These are phyloP conservation scores for Takifugu bimaculatus DNA, from an alignment of 2,113 vertebrate genomes.

Conservation along the genomic window DNA sequence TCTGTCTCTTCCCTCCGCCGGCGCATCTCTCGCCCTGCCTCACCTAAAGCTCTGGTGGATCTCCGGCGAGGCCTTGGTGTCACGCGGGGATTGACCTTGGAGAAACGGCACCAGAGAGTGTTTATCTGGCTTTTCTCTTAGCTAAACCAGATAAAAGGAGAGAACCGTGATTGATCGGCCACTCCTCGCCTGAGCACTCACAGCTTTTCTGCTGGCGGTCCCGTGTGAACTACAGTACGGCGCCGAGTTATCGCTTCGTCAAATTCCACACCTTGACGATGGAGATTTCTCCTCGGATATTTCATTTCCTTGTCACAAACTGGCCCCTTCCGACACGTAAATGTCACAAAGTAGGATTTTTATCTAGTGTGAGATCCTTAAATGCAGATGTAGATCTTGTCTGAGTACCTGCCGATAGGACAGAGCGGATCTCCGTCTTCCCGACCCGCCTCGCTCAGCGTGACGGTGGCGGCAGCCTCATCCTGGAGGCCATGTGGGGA, in stretches of 20 bases:
- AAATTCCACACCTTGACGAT: constrained; percentile 67
- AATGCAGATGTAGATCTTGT: too few relatives aligned
- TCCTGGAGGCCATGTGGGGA: constrained; percentile 4
- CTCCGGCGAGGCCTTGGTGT: constrained; percentile 45
- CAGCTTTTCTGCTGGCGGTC: constrained; percentile 53
- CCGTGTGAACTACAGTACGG: constrained; percentile 58
- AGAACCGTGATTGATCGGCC: constrained; percentile 55
- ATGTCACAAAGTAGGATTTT: too few relatives aligned
- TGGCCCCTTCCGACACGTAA: too few relatives aligned
- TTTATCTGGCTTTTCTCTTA: constrained; percentile 66
- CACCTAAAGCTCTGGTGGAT: constrained; percentile 51
- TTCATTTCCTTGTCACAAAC: too few relatives aligned
- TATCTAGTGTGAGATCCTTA: too few relatives aligned
- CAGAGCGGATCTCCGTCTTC: constrained; percentile 19
- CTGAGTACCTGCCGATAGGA: constrained; percentile 23
- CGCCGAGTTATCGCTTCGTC: constrained; percentile 53
- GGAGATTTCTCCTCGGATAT: not conserved
- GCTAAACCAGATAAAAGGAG: constrained; percentile 62
- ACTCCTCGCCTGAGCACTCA: constrained; percentile 40
- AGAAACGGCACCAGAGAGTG: constrained; percentile 48
- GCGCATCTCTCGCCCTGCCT: constrained; percentile 25
- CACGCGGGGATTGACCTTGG: constrained; percentile 58
- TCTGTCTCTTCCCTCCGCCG: constrained; percentile 1
- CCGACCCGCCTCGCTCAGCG: constrained; percentile 4
- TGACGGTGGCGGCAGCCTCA: not conserved